phyloP scores from a whole-genome alignment of 2,888 invertebrate genomes.

The Sarcophaga carnaria region DNA sequence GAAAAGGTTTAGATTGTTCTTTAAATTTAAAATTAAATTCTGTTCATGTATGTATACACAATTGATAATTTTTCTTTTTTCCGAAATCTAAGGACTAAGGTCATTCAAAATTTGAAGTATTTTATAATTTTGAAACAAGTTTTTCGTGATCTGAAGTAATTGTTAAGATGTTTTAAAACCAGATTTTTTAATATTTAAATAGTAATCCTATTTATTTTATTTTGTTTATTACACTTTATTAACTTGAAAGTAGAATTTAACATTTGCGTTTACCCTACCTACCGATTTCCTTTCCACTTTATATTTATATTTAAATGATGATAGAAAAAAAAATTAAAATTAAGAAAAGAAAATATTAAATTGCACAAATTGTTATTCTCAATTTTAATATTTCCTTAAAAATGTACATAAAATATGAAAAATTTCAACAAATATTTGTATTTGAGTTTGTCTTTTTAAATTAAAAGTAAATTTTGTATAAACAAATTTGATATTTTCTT shows the following conservation, averaged over 20 bases:
- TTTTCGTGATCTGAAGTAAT: too few relatives aligned
- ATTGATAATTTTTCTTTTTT: too few relatives aligned
- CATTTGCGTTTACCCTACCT: neutral
- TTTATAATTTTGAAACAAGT: slow-evolving; percentile 1
- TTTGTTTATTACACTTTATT: too few relatives aligned
- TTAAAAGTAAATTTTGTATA: slow-evolving; percentile 10
- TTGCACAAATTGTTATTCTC: slow-evolving; percentile 82
- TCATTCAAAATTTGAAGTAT: too few relatives aligned
- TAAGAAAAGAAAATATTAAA: slow-evolving; percentile 78
- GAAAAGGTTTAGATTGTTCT: too few relatives aligned
- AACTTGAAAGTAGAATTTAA: neutral
- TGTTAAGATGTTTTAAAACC: too few relatives aligned
- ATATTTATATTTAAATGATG: slow-evolving; percentile 17
- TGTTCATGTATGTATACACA: too few relatives aligned
- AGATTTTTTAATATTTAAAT: too few relatives aligned
- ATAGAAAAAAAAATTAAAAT: slow-evolving; percentile 42
- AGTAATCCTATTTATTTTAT: too few relatives aligned
- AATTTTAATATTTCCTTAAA: slow-evolving; percentile 76
- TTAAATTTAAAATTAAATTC: too few relatives aligned
- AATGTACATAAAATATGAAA: slow-evolving; percentile 76
- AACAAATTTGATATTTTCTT: slow-evolving; percentile 75
- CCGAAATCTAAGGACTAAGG: too few relatives aligned
- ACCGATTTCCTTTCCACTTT: neutral
- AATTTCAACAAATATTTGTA: slow-evolving; percentile 12
- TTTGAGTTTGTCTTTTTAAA: slow-evolving; percentile 60